These are phyloP conservation scores for Tretioscincus oriximinensis DNA, from an alignment of 2,113 vertebrate genomes.

Conservation along the genomic window DNA sequence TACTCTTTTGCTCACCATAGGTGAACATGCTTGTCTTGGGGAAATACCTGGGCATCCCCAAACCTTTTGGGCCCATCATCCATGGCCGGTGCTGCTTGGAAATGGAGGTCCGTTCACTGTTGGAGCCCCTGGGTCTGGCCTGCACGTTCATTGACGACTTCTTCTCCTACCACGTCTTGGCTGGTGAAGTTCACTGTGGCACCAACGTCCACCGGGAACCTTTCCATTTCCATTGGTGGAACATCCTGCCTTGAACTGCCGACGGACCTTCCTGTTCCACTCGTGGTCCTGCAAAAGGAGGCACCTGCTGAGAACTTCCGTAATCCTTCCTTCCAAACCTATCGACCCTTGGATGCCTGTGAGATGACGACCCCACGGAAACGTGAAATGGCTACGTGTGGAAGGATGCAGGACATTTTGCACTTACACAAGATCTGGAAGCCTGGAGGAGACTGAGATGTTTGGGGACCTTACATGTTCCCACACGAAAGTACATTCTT, in stretches of 20 bases:
- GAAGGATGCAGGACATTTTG: too few relatives aligned
- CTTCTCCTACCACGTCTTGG: conserved; percentile 77
- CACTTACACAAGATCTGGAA: too few relatives aligned
- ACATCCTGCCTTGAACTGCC: conserved; percentile 73
- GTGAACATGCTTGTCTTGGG: conserved; percentile 92
- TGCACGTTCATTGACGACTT: conserved; percentile 86
- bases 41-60: conserved; percentile 86
- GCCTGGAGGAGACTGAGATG: too few relatives aligned
- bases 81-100: conserved; percentile 82
- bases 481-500: not conserved
- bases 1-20: conserved; percentile 52
- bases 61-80: conserved; percentile 85
- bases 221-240: conserved; percentile 87
- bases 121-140: conserved; percentile 81
- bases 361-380: not conserved
- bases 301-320: too few relatives aligned
- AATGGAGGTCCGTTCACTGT: conserved; percentile 72
- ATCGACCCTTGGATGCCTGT: not conserved
- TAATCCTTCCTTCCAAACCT: not conserved
- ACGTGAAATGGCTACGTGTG: not conserved
- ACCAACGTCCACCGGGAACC: conserved; percentile 84
- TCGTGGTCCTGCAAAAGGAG: not conserved
- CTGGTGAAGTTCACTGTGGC: conserved; percentile 87
- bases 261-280: too few relatives aligned
- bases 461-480: too few relatives aligned